Evolutionary conservation across 2,113 vertebrate genomes (phyloP), one percentile per base, ranked within the genome.

Genomic region (Gymnorhina tibicen): DNA sequence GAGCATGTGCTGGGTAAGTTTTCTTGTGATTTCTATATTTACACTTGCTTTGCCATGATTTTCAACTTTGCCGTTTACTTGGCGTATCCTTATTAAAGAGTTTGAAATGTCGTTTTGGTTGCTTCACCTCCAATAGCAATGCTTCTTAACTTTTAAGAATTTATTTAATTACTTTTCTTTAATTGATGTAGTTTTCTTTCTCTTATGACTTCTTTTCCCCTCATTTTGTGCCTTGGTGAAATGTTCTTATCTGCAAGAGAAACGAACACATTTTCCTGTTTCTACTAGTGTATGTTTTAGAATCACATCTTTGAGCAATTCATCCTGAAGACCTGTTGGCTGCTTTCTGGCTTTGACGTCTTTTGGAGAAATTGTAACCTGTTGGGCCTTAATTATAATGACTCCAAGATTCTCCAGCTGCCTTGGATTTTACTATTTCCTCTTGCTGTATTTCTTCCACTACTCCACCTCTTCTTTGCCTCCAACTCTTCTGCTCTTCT

Each of bases 351-450:
- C 35, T 70, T 90, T 84, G 76, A 80, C 41, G 91, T 88, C 59
- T 91, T 70, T 60, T 79, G 30, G 68, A 92, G 85, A 83, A 94
- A 88, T 75, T 87, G 82, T 94, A 91, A 96, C 95, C 93, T 96
- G 90, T 94, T 94, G 64, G 64, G 37, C 64, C 90, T 95, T 96
- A 91, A 95, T 96, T 96, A 93, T 90, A 81, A 95, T 72, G 76
- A 89, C 52, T 97, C 85, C 93, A 96, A 92, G 88, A 95, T 93
- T 94, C 95, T 96, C 92, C 95, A 97, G 95, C 93, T 96, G 96
- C 77, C 91, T 79, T 95, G 85, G 74, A 96, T 95, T 97, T 97
- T 94, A 95, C 53, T 93, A 23, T 93, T 97, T 97, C 95, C 95
- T 95, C 60, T 93, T 87, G 84, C 83, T 92, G 20, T 97, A 89